Percentiles rank a stretch among this genome's conserved stretches.
Evolutionary conservation across 64 coral and sea anemone species (phyloP).

Genomic region (Stichodactyla helianthus): DNA sequence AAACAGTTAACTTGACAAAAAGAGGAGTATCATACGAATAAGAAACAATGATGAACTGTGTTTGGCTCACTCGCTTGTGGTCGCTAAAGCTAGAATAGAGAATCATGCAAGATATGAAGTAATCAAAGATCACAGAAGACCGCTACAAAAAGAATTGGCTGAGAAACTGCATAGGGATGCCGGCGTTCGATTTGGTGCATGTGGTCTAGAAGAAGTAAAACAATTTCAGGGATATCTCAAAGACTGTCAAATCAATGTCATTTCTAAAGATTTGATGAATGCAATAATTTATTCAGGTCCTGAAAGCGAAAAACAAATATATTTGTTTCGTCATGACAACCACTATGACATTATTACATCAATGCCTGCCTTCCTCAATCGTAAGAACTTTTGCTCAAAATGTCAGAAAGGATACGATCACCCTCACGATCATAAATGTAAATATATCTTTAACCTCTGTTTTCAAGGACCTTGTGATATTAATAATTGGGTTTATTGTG

Average conservation of each 20-base stretch:
- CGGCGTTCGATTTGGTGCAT: background rate
- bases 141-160: background rate
- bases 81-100: background rate
- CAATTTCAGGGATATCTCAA: slow-evolving; percentile 32
- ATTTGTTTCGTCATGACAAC: slow-evolving; percentile 13
- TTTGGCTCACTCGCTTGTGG: slow-evolving; percentile 8
- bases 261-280: background rate
- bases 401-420: slow-evolving; percentile 27
- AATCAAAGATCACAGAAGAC: background rate
- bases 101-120: background rate
- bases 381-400: slow-evolving; percentile 22
- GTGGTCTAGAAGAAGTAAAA: slow-evolving; percentile 12
- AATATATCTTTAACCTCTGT: background rate
- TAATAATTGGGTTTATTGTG: background rate
- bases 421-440: background rate
- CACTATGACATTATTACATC: slow-evolving; percentile 37
- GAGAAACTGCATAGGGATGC: background rate
- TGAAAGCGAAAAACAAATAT: background rate
- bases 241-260: background rate
- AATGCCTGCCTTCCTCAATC: slow-evolving; percentile 22
- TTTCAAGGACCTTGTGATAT: background rate
- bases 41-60: slow-evolving; percentile 29
- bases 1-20: slow-evolving; percentile 20
- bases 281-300: background rate
- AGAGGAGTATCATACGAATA: background rate